Evolutionary conservation across 2,888 invertebrate genomes (phyloP).

Genomic region (Limenitis camilla): DNA sequence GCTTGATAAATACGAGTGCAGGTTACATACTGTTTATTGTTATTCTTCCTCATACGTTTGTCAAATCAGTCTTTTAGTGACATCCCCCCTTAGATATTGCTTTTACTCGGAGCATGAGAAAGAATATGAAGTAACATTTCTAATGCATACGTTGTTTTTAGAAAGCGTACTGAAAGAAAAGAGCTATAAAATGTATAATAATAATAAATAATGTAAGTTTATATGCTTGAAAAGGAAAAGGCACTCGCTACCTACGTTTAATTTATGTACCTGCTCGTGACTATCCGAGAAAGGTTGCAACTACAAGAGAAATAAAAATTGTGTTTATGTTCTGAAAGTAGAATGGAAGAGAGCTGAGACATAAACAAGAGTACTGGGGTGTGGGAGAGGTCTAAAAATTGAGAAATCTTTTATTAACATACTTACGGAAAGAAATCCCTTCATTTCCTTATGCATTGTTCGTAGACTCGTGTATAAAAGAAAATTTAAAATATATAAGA

Average conservation of each 20-base stretch:
- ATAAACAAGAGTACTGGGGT: constrained; percentile 13
- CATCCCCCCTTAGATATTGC: neutral
- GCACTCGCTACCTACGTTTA: constrained; percentile 54
- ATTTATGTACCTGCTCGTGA: constrained; percentile 68
- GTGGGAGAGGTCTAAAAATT: constrained; percentile 6
- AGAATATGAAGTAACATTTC: constrained; percentile 18
- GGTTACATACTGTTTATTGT: constrained; percentile 4
- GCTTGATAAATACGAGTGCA: constrained; percentile 12
- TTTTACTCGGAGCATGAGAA: constrained; percentile 16
- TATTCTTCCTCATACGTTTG: constrained; percentile 16
- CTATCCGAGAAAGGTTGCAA: constrained; percentile 74
- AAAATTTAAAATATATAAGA: constrained; percentile 12
- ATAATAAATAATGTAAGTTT: constrained; percentile 17
- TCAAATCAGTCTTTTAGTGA: neutral
- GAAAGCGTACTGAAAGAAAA: constrained; percentile 15
- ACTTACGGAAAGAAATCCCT: constrained; percentile 13
- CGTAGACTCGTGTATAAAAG: constrained; percentile 14
- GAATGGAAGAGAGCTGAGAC: constrained; percentile 21
- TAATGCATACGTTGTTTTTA: constrained; percentile 18
- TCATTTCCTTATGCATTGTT: constrained; percentile 14
- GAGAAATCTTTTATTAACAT: constrained; percentile 10
- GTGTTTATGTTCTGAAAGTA: constrained; percentile 40
- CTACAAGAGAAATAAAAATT: constrained; percentile 64
- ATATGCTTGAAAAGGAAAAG: constrained; percentile 37
- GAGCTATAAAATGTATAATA: constrained; percentile 32